Base-by-base conservation (phyloP, 2,113 vertebrate genomes). In the Regulus satrapa region DNA sequence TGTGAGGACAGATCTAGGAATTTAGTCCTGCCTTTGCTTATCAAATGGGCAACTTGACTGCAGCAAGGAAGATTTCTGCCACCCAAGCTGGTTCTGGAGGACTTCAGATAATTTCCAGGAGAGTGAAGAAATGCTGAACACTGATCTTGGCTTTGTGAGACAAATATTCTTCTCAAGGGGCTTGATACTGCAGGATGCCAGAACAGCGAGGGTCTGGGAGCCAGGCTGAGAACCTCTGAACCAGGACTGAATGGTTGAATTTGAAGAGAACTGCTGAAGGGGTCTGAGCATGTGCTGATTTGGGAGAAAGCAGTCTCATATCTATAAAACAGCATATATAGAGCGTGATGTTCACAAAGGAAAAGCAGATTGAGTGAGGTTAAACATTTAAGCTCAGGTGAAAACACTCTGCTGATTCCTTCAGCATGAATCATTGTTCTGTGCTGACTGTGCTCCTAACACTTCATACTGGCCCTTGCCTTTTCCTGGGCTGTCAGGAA, bases 271-370 rank as follows among this genome's bases (percentile, higher is more conserved):
- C 40, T 64, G 16, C 72, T 68, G 16, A 25, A 45, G 40, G 9
- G 17, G 16, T 31, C 31, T 18, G 36, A 61, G 21, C 1, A 4
- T 0, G 0, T 31, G 45, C 24, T 48, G 43, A 20, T 43, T n/a
- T 72, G 36, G n/a, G 48, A 86, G 52, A 61, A 76, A 80, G 10
- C 32, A 62, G 24, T 23, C n/a, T 51, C 12, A 3, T 4, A 11
- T 48, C 49, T 86, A 0, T 56, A n/a, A 72, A 89, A 61, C 46
- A n/a, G 64, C 2, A 0, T n/a, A 13, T 12, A 10, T 9, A 41
- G 40, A 62, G 7, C 0, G 0, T 46, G 77, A 29, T n/a, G 15
- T 36, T 91, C 55, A 14, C 34, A 69, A 40, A 72, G 32, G 19
- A 49, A 85, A 92, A 88, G 40, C 38, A 41, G 32, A 69, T 14